Evolutionary conservation across 2,113 vertebrate genomes (phyloP).

Genomic region (Odontophorus gujanensis): DNA sequence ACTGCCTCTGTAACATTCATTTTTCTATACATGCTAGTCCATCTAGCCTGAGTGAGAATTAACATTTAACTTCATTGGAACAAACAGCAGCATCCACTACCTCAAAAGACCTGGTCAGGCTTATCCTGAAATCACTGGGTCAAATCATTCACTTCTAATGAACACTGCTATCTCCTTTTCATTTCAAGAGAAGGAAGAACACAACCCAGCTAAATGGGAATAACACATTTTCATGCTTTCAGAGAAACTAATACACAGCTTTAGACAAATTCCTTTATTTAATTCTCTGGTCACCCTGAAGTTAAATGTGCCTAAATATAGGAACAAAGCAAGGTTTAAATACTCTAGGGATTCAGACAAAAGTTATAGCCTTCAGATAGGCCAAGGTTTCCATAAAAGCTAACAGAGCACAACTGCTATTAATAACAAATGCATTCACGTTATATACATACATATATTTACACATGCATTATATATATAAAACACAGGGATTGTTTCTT

Average conservation of each 20-base stretch:
- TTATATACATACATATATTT: background rate
- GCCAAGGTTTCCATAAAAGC: background rate
- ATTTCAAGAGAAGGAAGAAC: background rate
- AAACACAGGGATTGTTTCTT: background rate
- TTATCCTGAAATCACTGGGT: background rate
- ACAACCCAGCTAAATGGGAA: background rate
- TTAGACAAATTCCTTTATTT: background rate
- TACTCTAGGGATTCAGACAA: background rate
- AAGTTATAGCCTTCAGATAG: background rate
- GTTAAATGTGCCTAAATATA: background rate
- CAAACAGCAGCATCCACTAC: background rate
- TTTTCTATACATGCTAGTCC: background rate
- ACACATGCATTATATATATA: accelerated
- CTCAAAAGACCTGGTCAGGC: background rate
- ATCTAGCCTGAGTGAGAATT: background rate
- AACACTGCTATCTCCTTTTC: background rate
- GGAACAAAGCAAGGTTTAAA: background rate
- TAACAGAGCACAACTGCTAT: background rate
- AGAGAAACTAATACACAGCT: background rate
- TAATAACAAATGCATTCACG: background rate
- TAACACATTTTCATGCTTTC: background rate
- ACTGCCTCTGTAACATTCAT: background rate
- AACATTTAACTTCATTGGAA: background rate
- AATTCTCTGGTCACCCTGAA: background rate
- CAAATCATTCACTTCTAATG: background rate